These are phyloP conservation scores for Triops cancriformis DNA, from an alignment of 1,140 invertebrate genomes.

Conservation along the genomic window DNA sequence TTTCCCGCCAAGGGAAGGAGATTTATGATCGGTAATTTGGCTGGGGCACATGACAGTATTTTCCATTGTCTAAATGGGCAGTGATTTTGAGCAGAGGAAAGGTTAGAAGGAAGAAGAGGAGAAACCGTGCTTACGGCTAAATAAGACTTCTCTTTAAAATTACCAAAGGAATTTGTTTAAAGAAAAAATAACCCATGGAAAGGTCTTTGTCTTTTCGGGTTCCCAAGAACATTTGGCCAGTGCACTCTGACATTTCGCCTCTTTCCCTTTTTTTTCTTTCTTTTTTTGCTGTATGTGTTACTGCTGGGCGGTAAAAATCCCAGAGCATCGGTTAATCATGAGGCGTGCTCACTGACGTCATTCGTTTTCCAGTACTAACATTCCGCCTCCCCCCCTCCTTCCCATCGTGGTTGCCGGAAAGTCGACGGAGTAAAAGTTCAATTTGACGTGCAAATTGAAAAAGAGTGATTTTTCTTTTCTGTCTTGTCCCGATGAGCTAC, in stretches of 20 bases:
- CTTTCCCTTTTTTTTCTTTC: background rate
- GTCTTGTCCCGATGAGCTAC: background rate
- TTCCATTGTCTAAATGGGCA: background rate
- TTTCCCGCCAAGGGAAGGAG: background rate
- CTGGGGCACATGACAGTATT: background rate
- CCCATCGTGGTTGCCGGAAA: background rate
- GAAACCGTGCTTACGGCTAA: background rate
- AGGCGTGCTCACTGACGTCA: background rate
- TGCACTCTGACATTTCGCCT: constrained; percentile 4
- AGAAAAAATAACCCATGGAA: background rate
- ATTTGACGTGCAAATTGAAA: constrained; percentile 6
- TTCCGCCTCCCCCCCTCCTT: background rate
- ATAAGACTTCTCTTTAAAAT: background rate
- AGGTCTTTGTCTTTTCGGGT: background rate
- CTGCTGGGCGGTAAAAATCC: background rate
- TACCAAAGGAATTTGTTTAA: background rate
- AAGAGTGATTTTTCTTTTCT: background rate
- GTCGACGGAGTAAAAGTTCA: background rate
- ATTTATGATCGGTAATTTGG: background rate
- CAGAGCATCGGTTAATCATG: background rate
- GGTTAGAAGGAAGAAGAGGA: background rate
- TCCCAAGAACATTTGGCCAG: constrained; percentile 4
- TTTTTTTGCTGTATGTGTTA: background rate
- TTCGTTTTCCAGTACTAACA: background rate
- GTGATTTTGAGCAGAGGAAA: background rate